These are phyloP conservation scores for Hephaestus fuliginosus DNA, from an alignment of 2,797 vertebrate genomes.

Conservation along the genomic window DNA sequence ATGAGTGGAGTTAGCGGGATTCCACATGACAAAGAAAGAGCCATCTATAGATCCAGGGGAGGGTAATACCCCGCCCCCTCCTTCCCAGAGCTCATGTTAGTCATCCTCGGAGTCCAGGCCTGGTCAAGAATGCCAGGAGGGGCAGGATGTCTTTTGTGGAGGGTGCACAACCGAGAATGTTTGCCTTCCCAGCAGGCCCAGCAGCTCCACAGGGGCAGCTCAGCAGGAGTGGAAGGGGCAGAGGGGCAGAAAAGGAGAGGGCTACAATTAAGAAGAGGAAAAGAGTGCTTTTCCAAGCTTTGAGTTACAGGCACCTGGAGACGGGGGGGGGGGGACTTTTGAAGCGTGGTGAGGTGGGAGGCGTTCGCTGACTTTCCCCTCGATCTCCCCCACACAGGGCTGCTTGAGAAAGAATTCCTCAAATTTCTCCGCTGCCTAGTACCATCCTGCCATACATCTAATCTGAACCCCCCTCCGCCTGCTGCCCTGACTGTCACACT, in stretches of 20 bases:
- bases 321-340: constrained; percentile 57
- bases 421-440: constrained; percentile 68
- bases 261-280: constrained; percentile 63
- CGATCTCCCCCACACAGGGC: constrained; percentile 64
- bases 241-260: constrained; percentile 44
- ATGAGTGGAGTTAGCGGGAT: constrained; percentile 53
- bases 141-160: constrained; percentile 79
- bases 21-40: constrained; percentile 63
- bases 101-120: constrained; percentile 52
- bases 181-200: constrained; percentile 81
- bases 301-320: constrained; percentile 65
- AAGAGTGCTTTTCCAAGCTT: constrained; percentile 68
- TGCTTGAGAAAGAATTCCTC: constrained; percentile 77
- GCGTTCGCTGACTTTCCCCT: constrained; percentile 58
- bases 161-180: constrained; percentile 73
- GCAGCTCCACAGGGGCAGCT: constrained; percentile 65
- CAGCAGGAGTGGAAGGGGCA: constrained; percentile 51
- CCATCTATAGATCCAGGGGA: constrained; percentile 56
- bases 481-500: constrained; percentile 50
- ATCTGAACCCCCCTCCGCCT: constrained; percentile 19
- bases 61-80: constrained; percentile 6
- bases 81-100: constrained; percentile 41
- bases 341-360: constrained; percentile 56
- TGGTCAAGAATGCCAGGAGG: constrained; percentile 66
- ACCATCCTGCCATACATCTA: constrained; percentile 50